Evolutionary conservation across 2,888 invertebrate genomes (phyloP).

Genomic region (Eudiplozoon nipponicum): DNA sequence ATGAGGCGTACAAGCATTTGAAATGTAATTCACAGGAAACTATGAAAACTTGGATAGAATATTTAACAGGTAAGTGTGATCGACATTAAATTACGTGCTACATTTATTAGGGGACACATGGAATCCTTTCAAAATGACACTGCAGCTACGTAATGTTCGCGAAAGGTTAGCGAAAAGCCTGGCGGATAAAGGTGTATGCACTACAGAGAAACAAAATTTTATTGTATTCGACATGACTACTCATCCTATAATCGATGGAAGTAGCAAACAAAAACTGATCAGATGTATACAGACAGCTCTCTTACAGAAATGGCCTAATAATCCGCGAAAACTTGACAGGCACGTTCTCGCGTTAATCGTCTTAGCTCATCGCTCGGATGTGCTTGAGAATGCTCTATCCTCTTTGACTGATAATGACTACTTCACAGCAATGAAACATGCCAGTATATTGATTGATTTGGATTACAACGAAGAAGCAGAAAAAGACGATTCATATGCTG

Average conservation of each 20-base stretch:
- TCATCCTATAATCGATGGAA: slow-evolving; percentile 76
- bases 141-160: slow-evolving; percentile 86
- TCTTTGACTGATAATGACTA: slow-evolving; percentile 75
- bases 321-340: slow-evolving; percentile 81
- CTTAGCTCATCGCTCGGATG: slow-evolving; percentile 83
- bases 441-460: slow-evolving; percentile 65
- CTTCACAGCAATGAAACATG: slow-evolving; percentile 80
- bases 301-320: slow-evolving; percentile 64
- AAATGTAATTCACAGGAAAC: slow-evolving; percentile 54
- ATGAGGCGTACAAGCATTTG: slow-evolving; percentile 63
- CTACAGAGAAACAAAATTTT: slow-evolving; percentile 97
- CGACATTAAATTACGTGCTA: slow-evolving; percentile 6
- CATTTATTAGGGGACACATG: slow-evolving; percentile 57
- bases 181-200: slow-evolving; percentile 88
- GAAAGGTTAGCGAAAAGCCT: slow-evolving; percentile 93
- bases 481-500: slow-evolving; percentile 39
- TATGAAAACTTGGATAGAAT: slow-evolving; percentile 99
- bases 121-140: slow-evolving; percentile 88
- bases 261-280: slow-evolving; percentile 68
- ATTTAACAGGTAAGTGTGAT: slow-evolving; percentile 50
- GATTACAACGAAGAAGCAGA: slow-evolving; percentile 67
- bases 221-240: slow-evolving; percentile 98
- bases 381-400: slow-evolving; percentile 91
- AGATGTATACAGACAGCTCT: slow-evolving; percentile 81
- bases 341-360: slow-evolving; percentile 64